Evolutionary conservation across 1,140 invertebrate genomes (phyloP).

Genomic region (Penaeus chinensis): DNA sequence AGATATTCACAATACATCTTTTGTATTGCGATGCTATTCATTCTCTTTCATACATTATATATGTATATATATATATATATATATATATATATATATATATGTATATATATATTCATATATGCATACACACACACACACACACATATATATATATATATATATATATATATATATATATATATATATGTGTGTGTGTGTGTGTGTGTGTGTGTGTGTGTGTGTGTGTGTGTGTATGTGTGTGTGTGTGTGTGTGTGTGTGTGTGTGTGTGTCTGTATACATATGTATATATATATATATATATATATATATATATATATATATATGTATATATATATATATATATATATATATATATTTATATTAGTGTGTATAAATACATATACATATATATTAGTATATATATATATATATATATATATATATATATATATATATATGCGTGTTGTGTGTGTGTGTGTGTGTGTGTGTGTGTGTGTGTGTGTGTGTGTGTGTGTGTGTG

Average conservation of each 20-base stretch:
- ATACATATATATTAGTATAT: neutral
- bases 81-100: neutral
- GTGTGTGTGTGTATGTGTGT: neutral
- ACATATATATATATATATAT: slow-evolving; percentile 24
- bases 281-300: neutral
- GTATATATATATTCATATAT: neutral
- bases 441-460: neutral
- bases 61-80: neutral
- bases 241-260: neutral
- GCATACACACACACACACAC: neutral
- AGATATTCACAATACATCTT: too few relatives aligned
- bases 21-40: too few relatives aligned
- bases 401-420: slow-evolving; percentile 14
- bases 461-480: neutral
- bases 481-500: neutral
- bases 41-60: too few relatives aligned
- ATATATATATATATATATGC: slow-evolving; percentile 1
- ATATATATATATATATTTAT: neutral
- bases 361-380: neutral
- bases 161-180: neutral
- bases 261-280: neutral
- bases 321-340: neutral
- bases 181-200: neutral
- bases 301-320: neutral
- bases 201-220: neutral